Base-by-base conservation (phyloP, 1,140 invertebrate species). In the Spodoptera frugiperda region DNA sequence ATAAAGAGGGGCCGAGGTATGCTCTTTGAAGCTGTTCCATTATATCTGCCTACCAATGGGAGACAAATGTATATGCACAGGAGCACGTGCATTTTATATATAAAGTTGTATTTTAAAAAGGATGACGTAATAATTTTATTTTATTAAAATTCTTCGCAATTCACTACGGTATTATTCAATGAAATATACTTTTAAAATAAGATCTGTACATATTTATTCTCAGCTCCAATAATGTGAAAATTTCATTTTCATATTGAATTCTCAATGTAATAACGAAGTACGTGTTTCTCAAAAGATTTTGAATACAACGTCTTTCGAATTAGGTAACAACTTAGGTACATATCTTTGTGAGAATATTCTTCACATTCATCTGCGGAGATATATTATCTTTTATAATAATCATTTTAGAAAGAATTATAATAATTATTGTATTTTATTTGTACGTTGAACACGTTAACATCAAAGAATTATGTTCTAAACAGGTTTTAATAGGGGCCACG, bases 211-310 rank as follows among this genome's bases (percentile, higher is more conserved):
- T 21, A 48, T 12, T 46, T 5, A 51, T 51, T 51, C 15, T 46
- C 44, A 65, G 39, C 39, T 65, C 14, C 5, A 65, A 65, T 48
- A 21, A 17, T 12, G 44, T 5, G 48, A 14, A 65, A 46, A 65
- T 48, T 46, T 21, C 17, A 65, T 48, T 48, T 65, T 65, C 19
- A 49, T 9, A 65, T 48, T 65, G 61, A 65, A 65, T 65, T 21
- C 25, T 44, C 39, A 65, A 19, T 46, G 9, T 65, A 46, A 46
- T 65, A 65, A 65, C 61, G 39, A 65, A 48, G 44, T 65, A 65
- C 61, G 61, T 65, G 61, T 21, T 48, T 48, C 14, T 65, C 61
- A 65, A 65, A 65, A 65, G 61, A 65, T 65, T 65, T 65, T 8
- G 21, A 48, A 65, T 65, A 65, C 44, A 33, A 12, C 17, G 44